phyloP scores from a whole-genome alignment of 2,113 vertebrate species.

The Gavialis gangeticus region DNA sequence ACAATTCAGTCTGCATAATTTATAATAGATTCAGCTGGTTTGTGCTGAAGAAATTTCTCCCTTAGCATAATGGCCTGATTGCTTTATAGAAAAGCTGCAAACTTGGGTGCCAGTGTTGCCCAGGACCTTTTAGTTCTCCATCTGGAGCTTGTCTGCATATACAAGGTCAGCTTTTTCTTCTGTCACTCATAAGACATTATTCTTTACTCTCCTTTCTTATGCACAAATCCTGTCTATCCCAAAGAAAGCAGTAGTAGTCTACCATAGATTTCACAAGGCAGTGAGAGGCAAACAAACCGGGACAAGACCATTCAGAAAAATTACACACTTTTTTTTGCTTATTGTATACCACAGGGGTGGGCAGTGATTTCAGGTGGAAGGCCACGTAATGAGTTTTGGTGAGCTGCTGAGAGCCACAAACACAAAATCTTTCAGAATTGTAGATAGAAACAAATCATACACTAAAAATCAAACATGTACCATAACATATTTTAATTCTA shows the following conservation, averaged over 20 bases:
- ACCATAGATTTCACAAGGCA: not conserved
- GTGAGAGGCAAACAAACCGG: not conserved
- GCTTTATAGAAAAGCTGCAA: not conserved
- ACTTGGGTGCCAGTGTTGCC: not conserved
- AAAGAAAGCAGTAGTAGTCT: not conserved
- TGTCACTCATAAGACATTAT: not conserved
- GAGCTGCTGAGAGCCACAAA: no score
- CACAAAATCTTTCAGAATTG: no score
- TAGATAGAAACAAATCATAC: no score
- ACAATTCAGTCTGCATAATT: not conserved
- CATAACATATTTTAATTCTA: no score
- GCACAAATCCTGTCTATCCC: not conserved
- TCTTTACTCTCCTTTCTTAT: fast-evolving
- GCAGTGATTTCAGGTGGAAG: no score
- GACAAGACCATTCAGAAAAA: not conserved
- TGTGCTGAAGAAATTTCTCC: not conserved
- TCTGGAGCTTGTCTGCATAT: not conserved
- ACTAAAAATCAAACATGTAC: no score
- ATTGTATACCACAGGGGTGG: no score
- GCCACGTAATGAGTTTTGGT: no score
- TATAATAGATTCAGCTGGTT: not conserved
- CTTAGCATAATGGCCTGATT: not conserved
- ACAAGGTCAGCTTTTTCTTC: not conserved
- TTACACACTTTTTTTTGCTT: not conserved
- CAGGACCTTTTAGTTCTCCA: not conserved